These are phyloP conservation scores for Ectropis grisescens DNA, from an alignment of 1,140 invertebrate species.

Conservation along the genomic window DNA sequence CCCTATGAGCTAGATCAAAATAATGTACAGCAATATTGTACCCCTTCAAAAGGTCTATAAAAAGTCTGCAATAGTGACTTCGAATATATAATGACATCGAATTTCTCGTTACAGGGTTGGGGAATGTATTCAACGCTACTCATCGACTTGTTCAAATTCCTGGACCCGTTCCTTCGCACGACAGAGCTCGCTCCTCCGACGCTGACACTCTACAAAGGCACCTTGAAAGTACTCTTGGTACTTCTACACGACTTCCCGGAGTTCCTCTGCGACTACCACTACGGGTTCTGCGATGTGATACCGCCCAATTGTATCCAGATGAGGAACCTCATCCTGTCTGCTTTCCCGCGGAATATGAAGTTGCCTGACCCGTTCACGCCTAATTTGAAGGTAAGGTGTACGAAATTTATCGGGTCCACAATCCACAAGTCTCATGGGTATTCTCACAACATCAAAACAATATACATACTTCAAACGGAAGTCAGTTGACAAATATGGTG, in stretches of 20 bases:
- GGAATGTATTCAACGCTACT: conserved; percentile 92
- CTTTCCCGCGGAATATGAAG: conserved; percentile 97
- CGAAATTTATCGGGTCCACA: no score
- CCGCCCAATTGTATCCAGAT: conserved; percentile 99
- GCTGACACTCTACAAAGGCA: conserved; percentile 95
- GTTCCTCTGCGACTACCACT: conserved; percentile 99
- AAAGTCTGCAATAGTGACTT: no score
- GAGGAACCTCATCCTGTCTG: conserved; percentile 97
- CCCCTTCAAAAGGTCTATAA: no score
- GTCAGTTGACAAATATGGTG: no score
- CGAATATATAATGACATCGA: no score
- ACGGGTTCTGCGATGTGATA: conserved; percentile 99
- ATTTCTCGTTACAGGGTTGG: conserved; percentile 78
- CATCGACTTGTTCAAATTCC: conserved; percentile 96
- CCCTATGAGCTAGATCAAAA: no score
- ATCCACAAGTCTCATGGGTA: no score
- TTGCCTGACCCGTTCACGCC: conserved; percentile 98
- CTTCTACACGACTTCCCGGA: conserved; percentile 99
- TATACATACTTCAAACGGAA: no score
- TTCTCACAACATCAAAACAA: no score
- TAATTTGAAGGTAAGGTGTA: conserved; percentile 97
- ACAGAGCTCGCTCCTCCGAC: conserved; percentile 95
- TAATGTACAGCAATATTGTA: no score
- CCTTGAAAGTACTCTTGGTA: conserved; percentile 94
- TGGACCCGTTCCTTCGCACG: conserved; percentile 96